Conservation (phyloP, 2,888 invertebrate genomes). For the Eugnorisma glareosa region DNA sequence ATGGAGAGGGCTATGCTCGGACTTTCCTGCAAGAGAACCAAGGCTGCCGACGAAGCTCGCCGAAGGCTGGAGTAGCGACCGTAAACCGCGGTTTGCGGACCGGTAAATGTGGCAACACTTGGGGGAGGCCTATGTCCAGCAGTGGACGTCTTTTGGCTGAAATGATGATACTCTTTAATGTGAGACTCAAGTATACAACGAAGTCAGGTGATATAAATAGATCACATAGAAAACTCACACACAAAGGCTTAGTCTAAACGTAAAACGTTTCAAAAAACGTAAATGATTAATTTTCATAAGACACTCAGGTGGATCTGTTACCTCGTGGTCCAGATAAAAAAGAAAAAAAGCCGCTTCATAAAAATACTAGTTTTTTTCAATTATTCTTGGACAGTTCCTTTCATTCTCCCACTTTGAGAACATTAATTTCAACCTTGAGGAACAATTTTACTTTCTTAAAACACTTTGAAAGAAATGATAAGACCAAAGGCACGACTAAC, state of each 20-base stretch:
- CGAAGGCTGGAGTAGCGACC: no score
- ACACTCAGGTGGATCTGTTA: not conserved
- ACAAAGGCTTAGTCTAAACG: no score
- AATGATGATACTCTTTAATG: no score
- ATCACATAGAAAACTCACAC: not conserved
- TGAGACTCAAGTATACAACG: not conserved
- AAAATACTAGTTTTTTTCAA: conserved; percentile 34
- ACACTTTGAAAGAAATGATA: conserved; percentile 47
- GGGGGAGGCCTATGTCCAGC: no score
- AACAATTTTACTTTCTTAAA: conserved; percentile 37
- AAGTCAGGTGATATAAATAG: not conserved
- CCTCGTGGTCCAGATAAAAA: conserved; percentile 5
- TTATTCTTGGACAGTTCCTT: conserved; percentile 33
- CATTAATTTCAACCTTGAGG: conserved; percentile 20
- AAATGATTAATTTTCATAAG: not conserved
- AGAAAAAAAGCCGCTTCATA: conserved; percentile 24
- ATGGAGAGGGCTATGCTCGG: no score
- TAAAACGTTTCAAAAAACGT: not conserved
- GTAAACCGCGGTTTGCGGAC: no score
- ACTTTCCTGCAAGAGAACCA: no score
- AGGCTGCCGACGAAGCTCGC: no score
- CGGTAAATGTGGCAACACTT: no score
- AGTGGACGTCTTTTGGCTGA: no score
- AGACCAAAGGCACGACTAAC: conserved; percentile 32
- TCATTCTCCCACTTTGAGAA: conserved; percentile 33